Evolutionary conservation across 2,888 invertebrate species (phyloP), one percentile per base, ranked within the genome.

Genomic region (Anoplius nigerrimus): DNA sequence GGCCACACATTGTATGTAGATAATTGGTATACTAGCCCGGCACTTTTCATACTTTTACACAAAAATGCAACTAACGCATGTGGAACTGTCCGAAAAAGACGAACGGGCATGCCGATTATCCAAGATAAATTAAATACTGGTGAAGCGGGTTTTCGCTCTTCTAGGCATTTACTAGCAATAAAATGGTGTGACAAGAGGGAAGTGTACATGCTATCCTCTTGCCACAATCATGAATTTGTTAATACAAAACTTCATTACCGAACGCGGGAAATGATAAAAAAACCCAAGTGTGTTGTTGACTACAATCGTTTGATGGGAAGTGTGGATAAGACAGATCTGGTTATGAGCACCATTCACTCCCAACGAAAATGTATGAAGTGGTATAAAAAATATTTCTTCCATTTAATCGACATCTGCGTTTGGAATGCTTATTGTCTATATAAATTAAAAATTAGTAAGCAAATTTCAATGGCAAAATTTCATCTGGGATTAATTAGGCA

Each of bases 381-480:
- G 55, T 57, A 55, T 60, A 64, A 64, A 52, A 64, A 57, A 24
- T 64, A 51, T 34, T 69, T 56, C 45, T 63, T 63, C 22, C 48
- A 48, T n/a, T 43, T 64, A 34, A 34, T 34, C 6, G 34, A 74
- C 42, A 42, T 74, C 27, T 34, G 27, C 45, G 60, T 77, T 18
- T 58, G 58, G 53, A 75, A 72, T 43, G 59, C 63, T 57, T 59
- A 68, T 62, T 61, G 58, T 15, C 48, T 71, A 65, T 69, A 66
- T 42, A 62, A 65, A 22, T 57, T 53, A 27, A 60, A 60, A 62
- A 69, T 0, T 45, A 42, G 64, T 43, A 46, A 46, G 20, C 4
- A 34, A 8, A 55, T 72, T 72, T 64, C 62, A 51, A 6, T 34
- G 11, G 34, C 34, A 34, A 34, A 34, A 34, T 34, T 34, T 34